A percentile compares a stretch with the other conserved stretches of the same genome.
These are phyloP conservation scores for Prostheceraeus crozeri DNA, from an alignment of 2,888 invertebrate species.

Conservation along the genomic window DNA sequence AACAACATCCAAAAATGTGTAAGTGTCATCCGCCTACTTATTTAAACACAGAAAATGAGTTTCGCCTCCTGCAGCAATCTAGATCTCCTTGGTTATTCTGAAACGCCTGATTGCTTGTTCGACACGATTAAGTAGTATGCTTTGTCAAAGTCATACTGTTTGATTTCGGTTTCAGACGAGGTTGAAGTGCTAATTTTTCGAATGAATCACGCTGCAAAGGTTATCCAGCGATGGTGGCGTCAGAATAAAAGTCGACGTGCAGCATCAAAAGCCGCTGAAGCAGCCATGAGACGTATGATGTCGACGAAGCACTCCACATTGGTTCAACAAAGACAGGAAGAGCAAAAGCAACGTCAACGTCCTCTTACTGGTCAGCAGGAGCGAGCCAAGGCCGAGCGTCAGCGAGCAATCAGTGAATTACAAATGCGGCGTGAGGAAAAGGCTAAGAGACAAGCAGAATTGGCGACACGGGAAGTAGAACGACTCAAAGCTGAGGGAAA, in stretches of 20 bases:
- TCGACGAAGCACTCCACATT: no score
- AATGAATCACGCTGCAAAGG: slow-evolving; percentile 48
- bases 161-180: no score
- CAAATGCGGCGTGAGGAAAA: neutral
- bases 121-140: no score
- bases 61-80: no score
- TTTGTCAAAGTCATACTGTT: no score
- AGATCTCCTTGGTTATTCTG: no score
- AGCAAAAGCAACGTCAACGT: slow-evolving; percentile 8
- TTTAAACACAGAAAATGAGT: no score
- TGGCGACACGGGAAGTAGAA: slow-evolving; percentile 7
- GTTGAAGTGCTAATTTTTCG: no score
- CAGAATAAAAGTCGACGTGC: slow-evolving; percentile 43
- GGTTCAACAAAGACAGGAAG: no score
- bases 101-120: no score
- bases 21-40: no score
- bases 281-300: slow-evolving; percentile 50
- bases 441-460: slow-evolving; percentile 10
- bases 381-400: neutral
- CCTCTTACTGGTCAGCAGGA: slow-evolving; percentile 7
- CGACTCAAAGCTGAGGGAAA: slow-evolving; percentile 4
- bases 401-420: neutral
- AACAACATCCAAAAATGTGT: no score
- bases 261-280: slow-evolving; percentile 44
- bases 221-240: slow-evolving; percentile 52